These are phyloP conservation scores for Aricia agestis DNA, from an alignment of 1,140 invertebrate species.

Conservation along the genomic window DNA sequence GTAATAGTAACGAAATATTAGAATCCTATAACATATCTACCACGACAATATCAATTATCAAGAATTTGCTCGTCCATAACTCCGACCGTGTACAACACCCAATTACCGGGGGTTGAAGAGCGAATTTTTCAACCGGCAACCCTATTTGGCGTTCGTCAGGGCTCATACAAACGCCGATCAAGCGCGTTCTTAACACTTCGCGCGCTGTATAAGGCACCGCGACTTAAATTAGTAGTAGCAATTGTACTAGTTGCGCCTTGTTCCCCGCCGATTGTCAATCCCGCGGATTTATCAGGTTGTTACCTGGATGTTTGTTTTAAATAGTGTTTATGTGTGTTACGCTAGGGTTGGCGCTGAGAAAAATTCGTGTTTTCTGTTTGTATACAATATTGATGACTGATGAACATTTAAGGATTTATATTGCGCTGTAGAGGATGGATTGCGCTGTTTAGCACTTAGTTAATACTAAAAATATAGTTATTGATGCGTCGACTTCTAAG, in stretches of 20 bases:
- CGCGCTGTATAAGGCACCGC: slow-evolving; percentile 64
- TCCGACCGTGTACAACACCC: slow-evolving; percentile 44
- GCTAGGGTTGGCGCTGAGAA: slow-evolving; percentile 18
- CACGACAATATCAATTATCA: neutral
- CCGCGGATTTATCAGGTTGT: slow-evolving; percentile 63
- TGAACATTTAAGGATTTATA: no score
- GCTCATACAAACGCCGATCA: slow-evolving; percentile 72
- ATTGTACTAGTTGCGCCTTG: slow-evolving; percentile 59
- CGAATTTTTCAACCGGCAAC: slow-evolving; percentile 68
- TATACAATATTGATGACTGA: neutral
- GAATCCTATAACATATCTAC: neutral
- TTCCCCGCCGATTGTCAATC: slow-evolving; percentile 61
- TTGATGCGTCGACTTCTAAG: no score
- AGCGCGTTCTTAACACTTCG: slow-evolving; percentile 63
- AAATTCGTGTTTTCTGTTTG: neutral
- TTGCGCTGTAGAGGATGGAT: no score
- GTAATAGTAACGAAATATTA: no score
- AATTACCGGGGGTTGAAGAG: slow-evolving; percentile 68
- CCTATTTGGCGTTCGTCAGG: slow-evolving; percentile 71
- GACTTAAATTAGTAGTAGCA: slow-evolving; percentile 65
- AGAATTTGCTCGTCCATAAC: slow-evolving; percentile 6
- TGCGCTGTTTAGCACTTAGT: no score
- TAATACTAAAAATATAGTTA: no score
- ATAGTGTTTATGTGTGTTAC: slow-evolving; percentile 40
- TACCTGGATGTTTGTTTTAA: slow-evolving; percentile 50